Base-by-base conservation (phyloP, 2,113 vertebrate genomes). In the Rhabdomys dilectus region DNA sequence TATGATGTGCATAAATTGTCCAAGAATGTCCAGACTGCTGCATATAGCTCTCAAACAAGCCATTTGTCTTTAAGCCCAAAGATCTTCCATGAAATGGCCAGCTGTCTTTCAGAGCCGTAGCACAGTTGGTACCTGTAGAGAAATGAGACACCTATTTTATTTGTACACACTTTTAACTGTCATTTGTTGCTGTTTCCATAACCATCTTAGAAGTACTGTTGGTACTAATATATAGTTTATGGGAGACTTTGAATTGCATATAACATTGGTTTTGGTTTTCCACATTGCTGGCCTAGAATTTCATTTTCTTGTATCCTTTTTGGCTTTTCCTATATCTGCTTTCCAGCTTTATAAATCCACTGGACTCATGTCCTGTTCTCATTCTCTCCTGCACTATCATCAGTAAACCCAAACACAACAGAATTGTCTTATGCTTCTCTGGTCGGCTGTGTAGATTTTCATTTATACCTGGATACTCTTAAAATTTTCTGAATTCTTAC, bases 21-120 rank as follows among this genome's bases (percentile, higher is more conserved):
- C 9, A 36, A 42, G 15, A 17, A 0, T 1, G 2, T 29, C 22
- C 24, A 62, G 1, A 82, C 8, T 3, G 7, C 6, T 53, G 19
- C 34, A 53, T 88, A 53, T 26, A n/a, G 15, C 10, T 60, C 12
- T 73, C 29, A 81, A 26, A 56, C 56, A 56, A 48, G 2, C 4
- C 0, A 29, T 42, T 15, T 48, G 26, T 11, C 29, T 21, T 78
- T 34, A 53, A 60, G 4, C 78, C 29, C 34, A 80, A 31, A 45
- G 48, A 51, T 64, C 58, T 3, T 13, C 19, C 26, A 51, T 24
- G 3, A 84, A 51, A 31, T 12, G 17, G 4, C 10, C 24, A 29
- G 22, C 76, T 36, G 75, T 24, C 11, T 64, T 88, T 60, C n/a
- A 80, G 36, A 24, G 34, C 51, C 4, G 6, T 60, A 80, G 17